These are phyloP conservation scores for Unio delphinus DNA, from an alignment of 2,888 invertebrate genomes.

Conservation along the genomic window DNA sequence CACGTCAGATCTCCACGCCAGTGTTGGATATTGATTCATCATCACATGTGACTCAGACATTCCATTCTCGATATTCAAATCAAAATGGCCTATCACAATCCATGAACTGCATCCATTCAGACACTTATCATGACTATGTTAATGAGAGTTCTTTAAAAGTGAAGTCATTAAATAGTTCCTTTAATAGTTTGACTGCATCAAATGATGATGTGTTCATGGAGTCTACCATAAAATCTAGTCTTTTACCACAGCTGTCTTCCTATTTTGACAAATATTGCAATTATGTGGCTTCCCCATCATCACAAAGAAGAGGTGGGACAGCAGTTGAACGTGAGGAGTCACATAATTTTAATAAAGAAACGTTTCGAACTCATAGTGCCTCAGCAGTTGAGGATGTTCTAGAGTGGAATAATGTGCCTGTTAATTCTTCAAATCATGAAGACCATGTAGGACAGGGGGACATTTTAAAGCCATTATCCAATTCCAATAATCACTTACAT, in stretches of 20 bases:
- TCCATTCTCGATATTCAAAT: constrained; percentile 11
- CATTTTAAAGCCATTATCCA: constrained; percentile 15
- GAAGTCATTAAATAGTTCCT: constrained; percentile 38
- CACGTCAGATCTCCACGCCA: too few species aligned
- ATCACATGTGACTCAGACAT: background rate
- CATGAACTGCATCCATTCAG: background rate
- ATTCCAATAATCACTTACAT: constrained; percentile 7
- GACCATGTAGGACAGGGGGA: constrained; percentile 33
- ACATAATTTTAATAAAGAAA: constrained; percentile 18
- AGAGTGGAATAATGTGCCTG: constrained; percentile 18
- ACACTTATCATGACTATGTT: constrained; percentile 23
- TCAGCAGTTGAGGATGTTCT: constrained; percentile 53
- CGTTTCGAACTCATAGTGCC: constrained; percentile 49
- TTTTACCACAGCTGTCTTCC: constrained; percentile 7
- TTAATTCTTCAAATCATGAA: constrained; percentile 27
- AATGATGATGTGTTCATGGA: constrained; percentile 50
- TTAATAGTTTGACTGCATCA: constrained; percentile 34
- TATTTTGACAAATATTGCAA: constrained; percentile 12
- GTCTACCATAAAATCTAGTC: constrained; percentile 18
- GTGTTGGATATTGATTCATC: too few species aligned
- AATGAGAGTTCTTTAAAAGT: constrained; percentile 28
- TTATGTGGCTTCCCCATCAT: constrained; percentile 8
- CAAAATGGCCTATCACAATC: background rate
- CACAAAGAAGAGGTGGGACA: constrained; percentile 5
- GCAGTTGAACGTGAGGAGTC: constrained; percentile 6